Conservation (phyloP, 2,113 vertebrate species). For the Amazona vittata region DNA sequence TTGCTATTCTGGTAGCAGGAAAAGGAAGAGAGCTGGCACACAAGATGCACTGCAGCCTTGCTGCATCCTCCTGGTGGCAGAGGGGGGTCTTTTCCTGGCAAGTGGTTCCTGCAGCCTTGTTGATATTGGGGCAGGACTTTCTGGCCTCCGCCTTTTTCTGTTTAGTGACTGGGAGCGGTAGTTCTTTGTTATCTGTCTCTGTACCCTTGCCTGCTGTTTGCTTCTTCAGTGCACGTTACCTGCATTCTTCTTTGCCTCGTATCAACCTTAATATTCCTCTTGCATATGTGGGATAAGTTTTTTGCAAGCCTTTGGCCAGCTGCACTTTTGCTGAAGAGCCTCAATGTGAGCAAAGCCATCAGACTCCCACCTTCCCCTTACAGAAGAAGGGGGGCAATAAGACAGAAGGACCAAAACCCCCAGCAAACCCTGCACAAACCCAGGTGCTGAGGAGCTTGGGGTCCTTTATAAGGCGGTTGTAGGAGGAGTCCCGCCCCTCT, state of each 20-base stretch:
- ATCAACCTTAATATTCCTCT: background rate
- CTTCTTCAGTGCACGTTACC: background rate
- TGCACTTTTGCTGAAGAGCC: background rate
- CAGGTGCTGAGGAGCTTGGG: background rate
- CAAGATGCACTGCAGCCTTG: background rate
- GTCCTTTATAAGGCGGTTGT: background rate
- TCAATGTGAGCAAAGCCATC: background rate
- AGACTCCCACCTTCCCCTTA: background rate
- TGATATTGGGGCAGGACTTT: background rate
- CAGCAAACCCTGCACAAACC: background rate
- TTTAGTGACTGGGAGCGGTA: background rate
- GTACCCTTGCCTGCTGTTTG: background rate
- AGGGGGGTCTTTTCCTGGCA: background rate
- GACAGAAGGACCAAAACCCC: background rate
- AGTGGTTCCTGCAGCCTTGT: background rate
- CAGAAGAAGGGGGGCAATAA: background rate
- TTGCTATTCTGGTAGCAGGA: background rate
- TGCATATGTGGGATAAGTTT: background rate
- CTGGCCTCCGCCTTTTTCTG: accelerated
- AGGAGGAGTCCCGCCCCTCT: background rate
- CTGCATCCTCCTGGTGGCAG: background rate
- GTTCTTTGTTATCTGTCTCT: background rate
- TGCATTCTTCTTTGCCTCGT: background rate
- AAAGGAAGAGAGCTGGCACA: background rate
- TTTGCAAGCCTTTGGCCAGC: accelerated